Base-by-base conservation (phyloP, 2,113 vertebrate genomes). In the Caloenas nicobarica region DNA sequence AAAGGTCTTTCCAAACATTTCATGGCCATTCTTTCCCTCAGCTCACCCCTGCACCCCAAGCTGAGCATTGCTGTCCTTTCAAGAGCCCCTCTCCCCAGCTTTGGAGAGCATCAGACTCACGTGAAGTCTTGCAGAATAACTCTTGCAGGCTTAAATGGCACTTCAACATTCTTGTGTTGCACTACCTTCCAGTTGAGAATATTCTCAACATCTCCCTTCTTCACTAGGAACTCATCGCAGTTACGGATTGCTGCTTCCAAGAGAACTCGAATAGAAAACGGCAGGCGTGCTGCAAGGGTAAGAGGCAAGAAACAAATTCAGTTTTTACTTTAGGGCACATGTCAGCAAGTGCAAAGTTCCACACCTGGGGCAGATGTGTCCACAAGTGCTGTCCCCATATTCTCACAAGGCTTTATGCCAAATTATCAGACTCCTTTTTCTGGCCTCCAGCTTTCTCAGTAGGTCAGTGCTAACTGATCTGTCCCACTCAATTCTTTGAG, bases 61-160 rank as follows among this genome's bases (percentile, higher is more conserved):
- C 5, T 24, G 9, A 80, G 24, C 51, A 57, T 3, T 22, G 29
- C 33, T 40, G 22, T 19, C 16, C 15, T 66, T 83, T 65, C 28
- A 65, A 53, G 36, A 91, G 13, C 4, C n/a, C 17, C 33, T 50
- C 28, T 33, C 65, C 18, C 28, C 54, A 56, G 48, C 18, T 90
- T 33, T 72, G 56, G 22, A 71, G 66, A 81, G 10, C n/a, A 31
- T 26, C 14, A 61, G 64, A 98, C 99, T 96, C 98, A 99, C 99
- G 99, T 99, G 89, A 99, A 99, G 95, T 99, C 99, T 94, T 99
- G 99, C 31, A 99, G 97, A 95, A 99, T 99, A 95, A 99, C 99
- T 1, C 99, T 98, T 7, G 99, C 99, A 25, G 99, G 99, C 71
- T 98, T 99, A 97, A 99, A 99, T 0, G 99, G 99, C 11, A 99